Evolutionary conservation across 1,140 invertebrate genomes (phyloP), one percentile per base, ranked within the genome.

Genomic region (Tachypleus tridentatus): DNA sequence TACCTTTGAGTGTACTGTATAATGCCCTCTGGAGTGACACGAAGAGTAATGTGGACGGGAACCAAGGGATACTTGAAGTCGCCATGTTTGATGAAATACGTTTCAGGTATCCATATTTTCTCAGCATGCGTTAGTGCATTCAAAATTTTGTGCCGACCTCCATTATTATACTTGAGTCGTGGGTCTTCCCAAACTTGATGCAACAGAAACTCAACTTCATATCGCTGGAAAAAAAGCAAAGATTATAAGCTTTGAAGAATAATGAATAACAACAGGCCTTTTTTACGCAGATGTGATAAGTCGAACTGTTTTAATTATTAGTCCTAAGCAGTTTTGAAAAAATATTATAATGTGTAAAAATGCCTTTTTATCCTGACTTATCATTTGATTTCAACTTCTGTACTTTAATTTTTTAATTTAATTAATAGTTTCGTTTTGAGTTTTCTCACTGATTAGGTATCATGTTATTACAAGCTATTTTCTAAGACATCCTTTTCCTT

Each of bases 101-200:
- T 93, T 78, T 94, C 91, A 57, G 91, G 91, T 70, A 92, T 82
- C 91, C 91, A 94, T 73, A 94, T 87, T 72, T 89, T 84, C 72
- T 89, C 84, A 78, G 90, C 86, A 77, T 93, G 90, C 75, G 92
- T 89, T 68, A 94, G 89, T 62, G 88, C 91, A 77, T 93, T 93
- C 67, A 94, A 80, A 77, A 86, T 92, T 73, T 87, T 85, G 74
- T 86, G 83, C 70, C 86, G 88, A 75, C 86, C 86, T 75, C 86
- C 85, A 77, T 91, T 91, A 73, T 87, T 86, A 78, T 92, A 92
- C 70, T 84, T 82, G 64, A 93, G 78, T 60, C 91, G 82, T 11
- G 88, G 88, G 77, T 94, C 91, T 75, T 86, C 87, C 91, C 91
- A 93, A 77, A 89, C 87, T 77, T 93, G 89, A 74, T 92, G 87